Percentiles rank a stretch among this genome's conserved stretches.
Conservation (phyloP, 2,888 invertebrate species). For the Hirtodrosophila cameraria region DNA sequence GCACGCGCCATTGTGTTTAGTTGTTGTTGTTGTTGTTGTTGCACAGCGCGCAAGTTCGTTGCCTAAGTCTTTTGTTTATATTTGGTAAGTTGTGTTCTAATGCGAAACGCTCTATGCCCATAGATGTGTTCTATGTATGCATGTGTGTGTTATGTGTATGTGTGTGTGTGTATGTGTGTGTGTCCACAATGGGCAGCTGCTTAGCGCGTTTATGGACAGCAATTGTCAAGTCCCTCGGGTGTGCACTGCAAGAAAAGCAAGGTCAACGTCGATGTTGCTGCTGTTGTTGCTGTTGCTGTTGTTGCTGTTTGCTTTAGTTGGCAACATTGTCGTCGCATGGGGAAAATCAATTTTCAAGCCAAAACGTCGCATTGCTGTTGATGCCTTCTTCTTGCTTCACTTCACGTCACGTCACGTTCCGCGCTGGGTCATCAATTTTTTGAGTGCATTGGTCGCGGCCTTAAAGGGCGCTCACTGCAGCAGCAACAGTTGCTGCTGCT, state of each 20-base stretch:
- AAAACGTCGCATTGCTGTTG: conserved; percentile 62
- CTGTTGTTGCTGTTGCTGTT: conserved; percentile 1
- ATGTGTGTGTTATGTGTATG: conserved; percentile 6
- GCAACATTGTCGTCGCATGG: conserved; percentile 57
- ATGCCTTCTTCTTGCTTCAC: conserved; percentile 27
- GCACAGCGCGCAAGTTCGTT: conserved; percentile 66
- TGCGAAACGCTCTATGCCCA: conserved; percentile 54
- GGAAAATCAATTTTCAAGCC: conserved; percentile 76
- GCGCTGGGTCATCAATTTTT: conserved; percentile 78
- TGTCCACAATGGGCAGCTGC: conserved; percentile 70
- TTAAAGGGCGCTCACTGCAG: conserved; percentile 62
- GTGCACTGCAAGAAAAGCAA: conserved; percentile 59
- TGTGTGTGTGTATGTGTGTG: conserved; percentile 11
- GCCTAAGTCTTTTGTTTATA: conserved; percentile 77
- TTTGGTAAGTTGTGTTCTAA: conserved; percentile 72
- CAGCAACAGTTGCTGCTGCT: conserved; percentile 22
- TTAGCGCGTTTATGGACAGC: conserved; percentile 77
- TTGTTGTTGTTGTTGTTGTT: no score
- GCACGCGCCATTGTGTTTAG: conserved; percentile 78
- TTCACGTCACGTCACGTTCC: conserved; percentile 73
- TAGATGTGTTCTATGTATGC: conserved; percentile 7
- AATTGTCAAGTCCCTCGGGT: conserved; percentile 74
- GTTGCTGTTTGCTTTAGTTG: conserved; percentile 16
- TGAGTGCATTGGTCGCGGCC: conserved; percentile 70
- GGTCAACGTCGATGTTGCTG: conserved; percentile 56